A percentile compares a stretch with the other conserved stretches of the same genome.
These are phyloP conservation scores for Anagyrus pseudococci DNA, from an alignment of 2,888 invertebrate species.

Conservation along the genomic window DNA sequence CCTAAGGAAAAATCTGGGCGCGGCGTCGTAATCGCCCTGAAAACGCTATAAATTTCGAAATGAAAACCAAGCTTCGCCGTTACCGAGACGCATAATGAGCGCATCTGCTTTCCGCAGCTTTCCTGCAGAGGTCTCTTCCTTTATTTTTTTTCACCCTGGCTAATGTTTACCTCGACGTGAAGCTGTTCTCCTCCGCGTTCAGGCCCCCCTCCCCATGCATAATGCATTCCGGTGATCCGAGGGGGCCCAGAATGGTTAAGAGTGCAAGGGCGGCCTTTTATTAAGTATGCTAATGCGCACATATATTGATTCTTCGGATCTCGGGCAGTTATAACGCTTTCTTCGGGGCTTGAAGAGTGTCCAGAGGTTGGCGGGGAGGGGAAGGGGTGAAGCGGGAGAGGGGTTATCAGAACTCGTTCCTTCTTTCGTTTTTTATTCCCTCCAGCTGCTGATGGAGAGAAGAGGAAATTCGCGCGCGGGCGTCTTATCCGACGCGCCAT, in stretches of 20 bases:
- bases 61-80: too few species aligned
- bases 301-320: conserved; percentile 25
- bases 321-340: neutral
- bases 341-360: neutral
- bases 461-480: neutral
- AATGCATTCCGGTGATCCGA: conserved; percentile 10
- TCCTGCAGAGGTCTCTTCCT: too few species aligned
- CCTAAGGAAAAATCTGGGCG: too few species aligned
- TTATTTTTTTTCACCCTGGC: too few species aligned
- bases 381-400: too few species aligned
- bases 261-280: conserved; percentile 24
- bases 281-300: conserved; percentile 30
- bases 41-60: too few species aligned
- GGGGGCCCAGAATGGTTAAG: too few species aligned
- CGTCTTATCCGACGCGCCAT: conserved; percentile 26
- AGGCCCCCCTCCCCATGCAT: conserved; percentile 16
- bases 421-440: conserved; percentile 4
- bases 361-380: neutral
- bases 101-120: too few species aligned
- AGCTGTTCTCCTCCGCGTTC: too few species aligned
- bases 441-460: neutral
- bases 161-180: too few species aligned
- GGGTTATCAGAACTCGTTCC: neutral
- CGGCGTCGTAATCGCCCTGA: too few species aligned
- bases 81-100: too few species aligned